A percentile compares a stretch with the other conserved stretches of the same genome.
phyloP scores from a whole-genome alignment of 37 sponge, comb jelly and placozoan genomes.

The Halichondria panicea region DNA sequence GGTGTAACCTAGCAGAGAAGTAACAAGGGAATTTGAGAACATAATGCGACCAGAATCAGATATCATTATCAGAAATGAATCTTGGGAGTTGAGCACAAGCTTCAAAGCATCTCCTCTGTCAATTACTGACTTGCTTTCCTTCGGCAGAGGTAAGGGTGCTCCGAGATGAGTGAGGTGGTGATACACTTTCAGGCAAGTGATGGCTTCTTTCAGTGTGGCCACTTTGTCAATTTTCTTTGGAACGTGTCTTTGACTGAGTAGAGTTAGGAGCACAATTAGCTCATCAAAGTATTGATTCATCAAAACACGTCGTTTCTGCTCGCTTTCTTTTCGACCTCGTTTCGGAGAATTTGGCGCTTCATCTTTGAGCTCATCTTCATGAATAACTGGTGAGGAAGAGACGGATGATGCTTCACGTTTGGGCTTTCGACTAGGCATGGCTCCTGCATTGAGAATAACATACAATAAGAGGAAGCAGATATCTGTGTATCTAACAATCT shows the following conservation, averaged over 20 bases:
- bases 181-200: conserved; percentile 39
- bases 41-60: conserved; percentile 58
- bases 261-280: conserved; percentile 44
- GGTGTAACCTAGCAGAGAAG: conserved; percentile 52
- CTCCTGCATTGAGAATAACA: too few relatives aligned
- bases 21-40: conserved; percentile 44
- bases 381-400: background rate
- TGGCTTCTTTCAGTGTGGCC: conserved; percentile 42
- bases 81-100: conserved; percentile 36
- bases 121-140: background rate
- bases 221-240: conserved; percentile 71
- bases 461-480: too few relatives aligned
- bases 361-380: background rate
- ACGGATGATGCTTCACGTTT: too few relatives aligned
- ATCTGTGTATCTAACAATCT: too few relatives aligned
- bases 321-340: conserved; percentile 56
- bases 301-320: conserved; percentile 51
- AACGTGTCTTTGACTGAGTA: conserved; percentile 34
- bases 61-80: conserved; percentile 54
- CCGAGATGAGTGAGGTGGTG: conserved; percentile 10
- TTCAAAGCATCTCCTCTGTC: conserved; percentile 10
- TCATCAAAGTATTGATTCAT: conserved; percentile 76
- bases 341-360: conserved; percentile 25
- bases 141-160: background rate
- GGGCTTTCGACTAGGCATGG: too few relatives aligned